Percentiles rank a stretch among this genome's conserved stretches.
These are phyloP conservation scores for Ellobium chinense DNA, from an alignment of 2,888 invertebrate species.

Conservation along the genomic window DNA sequence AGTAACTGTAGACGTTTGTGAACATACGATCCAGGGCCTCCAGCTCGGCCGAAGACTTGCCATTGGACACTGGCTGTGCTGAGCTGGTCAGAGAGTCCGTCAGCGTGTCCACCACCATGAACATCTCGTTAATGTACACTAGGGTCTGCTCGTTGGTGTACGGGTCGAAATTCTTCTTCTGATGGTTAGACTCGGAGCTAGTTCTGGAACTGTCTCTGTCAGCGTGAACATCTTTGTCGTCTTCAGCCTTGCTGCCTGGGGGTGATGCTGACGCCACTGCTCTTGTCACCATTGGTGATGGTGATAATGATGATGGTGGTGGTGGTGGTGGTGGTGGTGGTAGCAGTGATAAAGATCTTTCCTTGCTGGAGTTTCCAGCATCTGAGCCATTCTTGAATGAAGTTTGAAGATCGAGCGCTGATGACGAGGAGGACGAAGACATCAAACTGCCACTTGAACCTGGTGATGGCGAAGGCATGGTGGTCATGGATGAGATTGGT, in stretches of 20 bases:
- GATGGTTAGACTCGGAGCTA: too few relatives aligned
- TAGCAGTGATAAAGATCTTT: too few relatives aligned
- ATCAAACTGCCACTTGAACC: too few relatives aligned
- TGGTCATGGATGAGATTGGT: too few relatives aligned
- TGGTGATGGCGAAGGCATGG: too few relatives aligned
- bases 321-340: too few relatives aligned
- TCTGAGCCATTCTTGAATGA: too few relatives aligned
- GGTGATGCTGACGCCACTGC: too few relatives aligned
- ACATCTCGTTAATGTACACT: constrained; percentile 30
- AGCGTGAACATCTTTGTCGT: background rate
- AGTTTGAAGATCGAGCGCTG: too few relatives aligned
- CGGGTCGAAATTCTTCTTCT: background rate
- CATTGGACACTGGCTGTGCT: background rate
- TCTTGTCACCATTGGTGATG: background rate
- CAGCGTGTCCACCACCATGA: constrained; percentile 10
- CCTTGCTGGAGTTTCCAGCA: too few relatives aligned
- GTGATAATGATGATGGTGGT: background rate
- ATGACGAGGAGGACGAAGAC: too few relatives aligned
- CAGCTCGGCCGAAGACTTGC: constrained; percentile 17
- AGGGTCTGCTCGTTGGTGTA: constrained; percentile 14
- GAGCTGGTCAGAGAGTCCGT: background rate
- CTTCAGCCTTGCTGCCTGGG: background rate
- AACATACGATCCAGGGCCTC: background rate
- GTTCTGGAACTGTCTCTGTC: background rate
- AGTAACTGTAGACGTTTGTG: constrained; percentile 9